Base-by-base conservation (phyloP, 2,888 invertebrate species). In the Drosophila anomalata region DNA sequence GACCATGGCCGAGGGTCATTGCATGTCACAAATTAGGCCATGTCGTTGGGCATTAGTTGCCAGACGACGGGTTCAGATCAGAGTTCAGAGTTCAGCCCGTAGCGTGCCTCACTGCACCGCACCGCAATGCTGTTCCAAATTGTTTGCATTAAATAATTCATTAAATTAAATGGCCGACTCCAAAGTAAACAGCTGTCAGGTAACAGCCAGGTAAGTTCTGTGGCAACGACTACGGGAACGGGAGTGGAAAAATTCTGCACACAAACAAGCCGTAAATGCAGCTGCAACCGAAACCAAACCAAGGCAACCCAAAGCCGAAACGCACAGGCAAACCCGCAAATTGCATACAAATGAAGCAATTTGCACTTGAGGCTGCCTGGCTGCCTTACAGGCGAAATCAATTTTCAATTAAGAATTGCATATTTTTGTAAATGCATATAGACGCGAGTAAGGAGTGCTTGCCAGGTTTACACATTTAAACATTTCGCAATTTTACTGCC, bases 311-410 rank as follows among this genome's bases (percentile, higher is more conserved):
- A 46, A 50, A 41, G 67, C 54, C 54, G 63, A 65, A 65, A 66
- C 67, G 67, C 54, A 55, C 56, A 33, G 53, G 29, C 54, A 52
- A 54, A 61, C 48, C 68, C 77, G 59, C 70, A 83, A 79, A 81
- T 75, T 76, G 83, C 84, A 83, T 77, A 70, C 87, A 86, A 83
- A 86, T 79, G 59, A 70, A 81, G 72, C 80, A 78, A 86, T 80
- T 83, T 76, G 67, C 77, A 79, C 68, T 75, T 71, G 70, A 79
- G 62, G 47, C 53, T 57, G 22, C 46, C 36, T 17, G 42, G 24
- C 60, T 48, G 42, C 31, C 61, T 66, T 67, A 41, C 58, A 41
- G 66, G 33, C 61, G 76, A 79, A 79, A 69, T 63, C 76, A 72
- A 78, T 76, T 78, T 84, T 74, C 81, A 76, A 84, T 80, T 80